Evolutionary conservation across 2,888 invertebrate genomes (phyloP), one percentile per base, ranked within the genome.

Genomic region (Agrotis clavis): DNA sequence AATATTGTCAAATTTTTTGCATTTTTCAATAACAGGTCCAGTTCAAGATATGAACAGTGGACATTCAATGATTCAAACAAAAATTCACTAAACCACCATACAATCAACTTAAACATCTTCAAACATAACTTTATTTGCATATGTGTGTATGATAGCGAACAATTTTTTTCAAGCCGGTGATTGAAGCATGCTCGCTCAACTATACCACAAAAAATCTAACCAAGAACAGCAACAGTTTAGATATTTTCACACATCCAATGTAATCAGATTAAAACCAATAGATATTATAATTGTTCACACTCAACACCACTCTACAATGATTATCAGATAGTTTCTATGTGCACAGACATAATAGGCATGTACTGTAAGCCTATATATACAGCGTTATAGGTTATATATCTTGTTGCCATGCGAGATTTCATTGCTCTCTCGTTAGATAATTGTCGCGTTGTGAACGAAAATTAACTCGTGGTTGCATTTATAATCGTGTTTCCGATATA

Each of bases 351-450:
- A 86, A 83, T 85, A 88, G 84, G 73, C 79, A 87, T 84, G 84
- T 87, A 86, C 86, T 79, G 61, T 79, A 88, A 80, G 86, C 89
- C 86, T 89, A 89, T 89, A 89, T 90, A 90, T 90, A 92, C 90
- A 91, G 87, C 85, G 86, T 90, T 92, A 91, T 93, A 94, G 93
- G 93, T 93, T 94, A 94, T 93, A 92, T 89, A 83, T 87, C 91
- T 92, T 94, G 95, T 95, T 95, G 93, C 95, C 93, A 95, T 93
- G 95, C 93, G 89, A 94, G 92, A 91, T 91, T 92, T 89, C 76
- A 83, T 88, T 87, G 86, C 84, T 83, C 81, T 86, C 67, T 79
- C 77, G 72, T 75, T 76, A 87, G 83, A 83, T 86, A 88, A 88
- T 86, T 75, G 68, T 82, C 66, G 79, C 77, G 70, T 82, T 81